Conservation (phyloP, 1,140 invertebrate species). For the Argopecten irradians region DNA sequence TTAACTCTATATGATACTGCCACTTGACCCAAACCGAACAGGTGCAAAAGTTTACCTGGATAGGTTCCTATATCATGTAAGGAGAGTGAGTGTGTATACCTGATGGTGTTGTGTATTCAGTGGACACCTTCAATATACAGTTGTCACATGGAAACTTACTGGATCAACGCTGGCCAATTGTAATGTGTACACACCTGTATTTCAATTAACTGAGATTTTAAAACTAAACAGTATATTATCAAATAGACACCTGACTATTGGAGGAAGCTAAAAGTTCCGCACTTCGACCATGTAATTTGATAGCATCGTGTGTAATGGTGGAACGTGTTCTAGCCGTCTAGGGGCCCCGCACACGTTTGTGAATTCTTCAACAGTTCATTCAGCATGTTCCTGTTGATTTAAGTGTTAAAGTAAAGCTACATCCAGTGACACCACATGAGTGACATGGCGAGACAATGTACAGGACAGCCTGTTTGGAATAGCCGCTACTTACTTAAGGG, state of each 20-base stretch:
- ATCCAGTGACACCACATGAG: too few relatives aligned
- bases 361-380: not conserved
- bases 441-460: not conserved
- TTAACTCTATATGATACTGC: not conserved
- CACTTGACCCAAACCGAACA: not conserved
- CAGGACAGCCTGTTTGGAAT: not conserved
- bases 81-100: not conserved
- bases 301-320: not conserved
- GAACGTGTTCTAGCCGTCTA: not conserved
- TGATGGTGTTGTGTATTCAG: not conserved
- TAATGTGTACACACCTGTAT: not conserved
- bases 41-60: not conserved
- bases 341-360: not conserved
- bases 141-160: not conserved
- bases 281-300: not conserved
- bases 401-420: not conserved
- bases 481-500: not conserved
- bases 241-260: not conserved
- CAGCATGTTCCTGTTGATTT: not conserved
- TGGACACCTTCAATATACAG: not conserved
- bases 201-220: not conserved
- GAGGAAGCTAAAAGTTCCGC: not conserved
- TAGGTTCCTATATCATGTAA: not conserved
- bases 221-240: not conserved
- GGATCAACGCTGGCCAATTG: not conserved